Conservation (phyloP, 2,113 vertebrate genomes). For the Oryzias woworae region DNA sequence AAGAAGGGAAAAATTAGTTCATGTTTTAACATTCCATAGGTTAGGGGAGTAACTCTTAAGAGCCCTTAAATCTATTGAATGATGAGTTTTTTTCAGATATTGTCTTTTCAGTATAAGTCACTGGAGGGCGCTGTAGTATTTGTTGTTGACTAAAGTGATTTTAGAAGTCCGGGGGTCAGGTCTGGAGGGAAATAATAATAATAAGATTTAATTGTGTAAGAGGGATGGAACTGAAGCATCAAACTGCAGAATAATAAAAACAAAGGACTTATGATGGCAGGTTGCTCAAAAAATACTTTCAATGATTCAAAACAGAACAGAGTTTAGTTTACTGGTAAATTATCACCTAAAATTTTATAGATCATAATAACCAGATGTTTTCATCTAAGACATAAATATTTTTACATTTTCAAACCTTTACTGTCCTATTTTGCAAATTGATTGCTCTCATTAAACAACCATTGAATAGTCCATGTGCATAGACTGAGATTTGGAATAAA, state of each 20-base stretch:
- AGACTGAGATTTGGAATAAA: too few species aligned
- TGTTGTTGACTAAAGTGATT: constrained; percentile 6
- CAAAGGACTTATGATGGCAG: not conserved
- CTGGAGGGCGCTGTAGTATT: constrained; percentile 53
- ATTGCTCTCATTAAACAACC: too few species aligned
- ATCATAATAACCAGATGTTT: too few species aligned
- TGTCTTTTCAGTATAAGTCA: constrained; percentile 8
- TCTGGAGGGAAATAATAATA: constrained; percentile 40
- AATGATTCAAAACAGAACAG: too few species aligned
- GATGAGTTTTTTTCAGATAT: not conserved
- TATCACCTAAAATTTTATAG: too few species aligned
- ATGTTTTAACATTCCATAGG: not conserved
- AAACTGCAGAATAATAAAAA: constrained; percentile 8
- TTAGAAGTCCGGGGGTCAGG: constrained; percentile 36
- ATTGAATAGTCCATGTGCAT: too few species aligned
- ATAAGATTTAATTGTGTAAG: constrained; percentile 35
- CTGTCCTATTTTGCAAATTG: too few species aligned
- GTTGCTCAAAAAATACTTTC: too few species aligned
- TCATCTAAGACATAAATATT: too few species aligned
- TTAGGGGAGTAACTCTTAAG: not conserved
- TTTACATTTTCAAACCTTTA: too few species aligned
- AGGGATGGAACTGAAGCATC: constrained; percentile 4
- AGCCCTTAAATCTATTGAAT: not conserved
- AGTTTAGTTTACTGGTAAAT: too few species aligned
- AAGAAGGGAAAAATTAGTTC: not conserved